phyloP scores from a whole-genome alignment of 2,113 vertebrate species.

The Gymnogyps californianus region DNA sequence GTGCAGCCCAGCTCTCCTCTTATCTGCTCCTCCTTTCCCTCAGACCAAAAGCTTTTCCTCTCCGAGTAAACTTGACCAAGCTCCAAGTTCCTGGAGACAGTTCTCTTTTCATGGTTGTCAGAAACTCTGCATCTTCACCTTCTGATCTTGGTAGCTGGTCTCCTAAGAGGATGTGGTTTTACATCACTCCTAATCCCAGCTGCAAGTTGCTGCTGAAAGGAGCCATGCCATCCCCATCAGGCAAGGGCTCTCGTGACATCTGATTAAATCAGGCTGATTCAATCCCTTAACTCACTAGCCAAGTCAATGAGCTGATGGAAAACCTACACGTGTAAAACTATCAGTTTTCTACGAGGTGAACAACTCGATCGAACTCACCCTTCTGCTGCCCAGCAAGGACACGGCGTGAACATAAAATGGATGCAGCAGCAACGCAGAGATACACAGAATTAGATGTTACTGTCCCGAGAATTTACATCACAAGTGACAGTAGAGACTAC shows the following conservation, averaged over 20 bases:
- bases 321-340: neutral
- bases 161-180: neutral
- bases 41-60: neutral
- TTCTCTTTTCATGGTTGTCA: neutral
- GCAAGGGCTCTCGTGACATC: neutral
- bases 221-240: neutral
- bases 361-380: neutral
- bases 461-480: neutral
- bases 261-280: neutral
- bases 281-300: neutral
- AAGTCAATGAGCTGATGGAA: neutral
- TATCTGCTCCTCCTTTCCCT: neutral
- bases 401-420: accelerated
- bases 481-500: neutral
- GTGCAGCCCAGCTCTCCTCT: neutral
- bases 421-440: neutral
- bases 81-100: neutral
- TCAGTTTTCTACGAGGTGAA: neutral
- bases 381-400: neutral
- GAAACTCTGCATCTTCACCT: neutral
- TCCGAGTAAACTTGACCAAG: neutral
- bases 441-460: neutral
- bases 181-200: neutral
- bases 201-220: neutral
- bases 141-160: neutral